phyloP scores from a whole-genome alignment of 2,888 invertebrate species.

The Gasteruption jaculator region DNA sequence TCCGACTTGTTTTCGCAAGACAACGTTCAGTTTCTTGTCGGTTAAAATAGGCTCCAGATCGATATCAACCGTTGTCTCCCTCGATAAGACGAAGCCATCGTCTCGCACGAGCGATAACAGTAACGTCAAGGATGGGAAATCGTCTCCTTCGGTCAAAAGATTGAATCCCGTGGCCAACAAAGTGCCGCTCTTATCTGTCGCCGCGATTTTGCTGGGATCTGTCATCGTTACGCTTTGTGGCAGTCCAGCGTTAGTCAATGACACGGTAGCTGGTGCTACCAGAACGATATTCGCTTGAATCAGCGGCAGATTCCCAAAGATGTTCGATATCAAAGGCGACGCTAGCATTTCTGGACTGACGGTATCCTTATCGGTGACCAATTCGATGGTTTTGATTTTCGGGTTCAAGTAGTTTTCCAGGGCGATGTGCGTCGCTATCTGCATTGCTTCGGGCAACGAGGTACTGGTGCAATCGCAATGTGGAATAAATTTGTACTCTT shows the following conservation, averaged over 20 bases:
- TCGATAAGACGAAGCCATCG: constrained; percentile 11
- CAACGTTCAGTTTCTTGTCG: constrained; percentile 22
- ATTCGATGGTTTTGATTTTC: constrained; percentile 42
- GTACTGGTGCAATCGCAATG: constrained; percentile 41
- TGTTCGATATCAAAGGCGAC: constrained; percentile 56
- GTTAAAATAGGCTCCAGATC: background rate
- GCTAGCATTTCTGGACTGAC: constrained; percentile 44
- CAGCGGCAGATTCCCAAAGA: constrained; percentile 65
- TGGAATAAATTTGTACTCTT: constrained; percentile 56
- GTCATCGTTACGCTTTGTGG: constrained; percentile 58
- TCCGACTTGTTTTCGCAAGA: constrained; percentile 30
- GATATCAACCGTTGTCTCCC: constrained; percentile 7
- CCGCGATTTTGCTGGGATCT: constrained; percentile 56
- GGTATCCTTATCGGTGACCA: constrained; percentile 34
- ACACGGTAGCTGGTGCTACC: constrained; percentile 44
- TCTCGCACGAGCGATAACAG: too few species aligned
- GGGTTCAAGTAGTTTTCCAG: constrained; percentile 52
- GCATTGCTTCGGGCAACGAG: constrained; percentile 32
- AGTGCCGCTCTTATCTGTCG: constrained; percentile 55
- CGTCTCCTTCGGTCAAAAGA: constrained; percentile 2
- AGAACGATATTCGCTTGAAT: constrained; percentile 64
- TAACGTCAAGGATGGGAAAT: constrained; percentile 2
- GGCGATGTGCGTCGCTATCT: constrained; percentile 51
- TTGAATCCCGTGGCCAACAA: too few species aligned
- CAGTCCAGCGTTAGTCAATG: constrained; percentile 52